phyloP scores from a whole-genome alignment of 2,113 vertebrate genomes.

The Casuarius casuarius region DNA sequence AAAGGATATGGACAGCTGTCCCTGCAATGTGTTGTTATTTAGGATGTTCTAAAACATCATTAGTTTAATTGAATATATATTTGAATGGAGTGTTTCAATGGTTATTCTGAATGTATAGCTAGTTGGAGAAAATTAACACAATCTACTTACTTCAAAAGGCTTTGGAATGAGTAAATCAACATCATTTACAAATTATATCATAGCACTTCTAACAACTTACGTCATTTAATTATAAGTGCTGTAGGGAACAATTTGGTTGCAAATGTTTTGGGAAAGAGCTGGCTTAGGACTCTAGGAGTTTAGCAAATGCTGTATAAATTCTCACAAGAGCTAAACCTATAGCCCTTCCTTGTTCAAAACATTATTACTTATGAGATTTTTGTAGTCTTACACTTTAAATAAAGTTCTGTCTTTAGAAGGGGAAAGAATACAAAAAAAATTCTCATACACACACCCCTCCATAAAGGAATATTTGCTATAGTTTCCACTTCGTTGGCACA shows the following conservation, averaged over 20 bases:
- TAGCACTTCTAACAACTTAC: conserved; percentile 28
- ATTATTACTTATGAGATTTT: background rate
- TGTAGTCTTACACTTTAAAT: background rate
- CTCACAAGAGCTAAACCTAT: background rate
- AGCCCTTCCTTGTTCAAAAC: background rate
- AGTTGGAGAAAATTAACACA: conserved; percentile 68
- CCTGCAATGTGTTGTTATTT: conserved; percentile 42
- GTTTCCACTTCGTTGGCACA: background rate
- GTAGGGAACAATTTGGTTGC: conserved; percentile 49
- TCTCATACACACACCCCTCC: background rate
- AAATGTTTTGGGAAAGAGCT: conserved; percentile 37
- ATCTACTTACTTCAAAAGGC: conserved; percentile 61
- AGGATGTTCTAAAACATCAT: conserved; percentile 69
- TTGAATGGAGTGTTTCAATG: conserved; percentile 51
- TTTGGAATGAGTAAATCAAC: conserved; percentile 62
- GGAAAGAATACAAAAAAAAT: background rate
- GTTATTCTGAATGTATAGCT: conserved; percentile 55
- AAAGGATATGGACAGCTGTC: conserved; percentile 67
- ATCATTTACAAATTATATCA: conserved; percentile 63
- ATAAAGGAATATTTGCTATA: background rate
- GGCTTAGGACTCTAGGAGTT: conserved; percentile 37
- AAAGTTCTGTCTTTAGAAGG: background rate
- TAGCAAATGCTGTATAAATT: background rate
- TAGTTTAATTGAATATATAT: conserved; percentile 70
- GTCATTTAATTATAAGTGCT: conserved; percentile 16